These are phyloP conservation scores for Falco punctatus DNA, from an alignment of 2,113 vertebrate species.

Conservation along the genomic window DNA sequence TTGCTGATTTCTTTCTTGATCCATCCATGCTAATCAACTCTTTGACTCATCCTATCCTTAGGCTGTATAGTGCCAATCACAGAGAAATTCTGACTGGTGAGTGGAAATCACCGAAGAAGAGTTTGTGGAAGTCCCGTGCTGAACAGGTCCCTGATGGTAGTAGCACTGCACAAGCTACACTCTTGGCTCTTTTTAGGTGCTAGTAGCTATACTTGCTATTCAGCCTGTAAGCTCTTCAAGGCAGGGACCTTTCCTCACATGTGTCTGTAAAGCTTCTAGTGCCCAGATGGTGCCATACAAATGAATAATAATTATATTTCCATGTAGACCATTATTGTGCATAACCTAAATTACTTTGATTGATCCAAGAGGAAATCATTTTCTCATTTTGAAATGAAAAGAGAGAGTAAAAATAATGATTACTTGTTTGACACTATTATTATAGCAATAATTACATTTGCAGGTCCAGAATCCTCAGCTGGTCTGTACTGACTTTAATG, in stretches of 20 bases:
- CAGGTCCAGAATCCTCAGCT: constrained; percentile 61
- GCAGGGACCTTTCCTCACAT: constrained; percentile 24
- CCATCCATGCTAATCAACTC: background rate
- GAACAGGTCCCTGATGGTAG: background rate
- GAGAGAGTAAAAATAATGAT: constrained; percentile 67
- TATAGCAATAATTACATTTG: constrained; percentile 53
- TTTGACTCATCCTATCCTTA: background rate
- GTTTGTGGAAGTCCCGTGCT: background rate
- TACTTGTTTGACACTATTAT: constrained; percentile 55
- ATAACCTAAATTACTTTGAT: constrained; percentile 60
- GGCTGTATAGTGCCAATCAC: background rate
- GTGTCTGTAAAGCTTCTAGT: constrained; percentile 21
- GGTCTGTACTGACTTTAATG: constrained; percentile 25
- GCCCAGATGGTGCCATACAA: constrained; percentile 51
- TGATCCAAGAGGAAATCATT: constrained; percentile 67
- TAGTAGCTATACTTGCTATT: background rate
- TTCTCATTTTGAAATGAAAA: constrained; percentile 63
- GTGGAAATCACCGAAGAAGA: background rate
- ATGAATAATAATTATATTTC: constrained; percentile 61
- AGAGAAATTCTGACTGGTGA: background rate
- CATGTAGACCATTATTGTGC: constrained; percentile 41
- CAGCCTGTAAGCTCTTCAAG: constrained; percentile 9
- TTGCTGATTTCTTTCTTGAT: background rate
- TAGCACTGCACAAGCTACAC: background rate
- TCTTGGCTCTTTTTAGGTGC: background rate